Percentiles rank a stretch among this genome's conserved stretches.
phyloP scores from a whole-genome alignment of 2,888 invertebrate genomes.

The Athetis lepigone region DNA sequence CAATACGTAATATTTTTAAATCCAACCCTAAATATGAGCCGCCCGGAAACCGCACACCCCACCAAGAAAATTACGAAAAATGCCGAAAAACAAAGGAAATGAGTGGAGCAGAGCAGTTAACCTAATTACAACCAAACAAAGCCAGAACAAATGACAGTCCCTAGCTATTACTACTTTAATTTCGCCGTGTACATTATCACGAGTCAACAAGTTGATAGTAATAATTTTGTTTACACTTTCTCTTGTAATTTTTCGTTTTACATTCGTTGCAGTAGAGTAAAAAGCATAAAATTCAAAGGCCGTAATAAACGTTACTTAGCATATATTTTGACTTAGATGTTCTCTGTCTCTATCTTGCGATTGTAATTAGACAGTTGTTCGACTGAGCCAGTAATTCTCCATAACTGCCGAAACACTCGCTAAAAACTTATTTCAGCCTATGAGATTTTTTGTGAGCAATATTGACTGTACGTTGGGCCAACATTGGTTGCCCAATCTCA shows the following conservation, averaged over 20 bases:
- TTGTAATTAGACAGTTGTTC: too few relatives aligned
- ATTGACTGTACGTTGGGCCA: neutral
- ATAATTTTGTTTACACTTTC: slow-evolving; percentile 42
- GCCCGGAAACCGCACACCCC: slow-evolving; percentile 36
- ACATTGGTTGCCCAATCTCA: neutral
- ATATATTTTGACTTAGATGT: too few relatives aligned
- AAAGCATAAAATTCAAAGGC: too few relatives aligned
- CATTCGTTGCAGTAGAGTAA: too few relatives aligned
- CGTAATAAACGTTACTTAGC: too few relatives aligned
- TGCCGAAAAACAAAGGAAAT: slow-evolving; percentile 34
- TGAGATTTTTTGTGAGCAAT: too few relatives aligned
- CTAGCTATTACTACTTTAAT: slow-evolving; percentile 46
- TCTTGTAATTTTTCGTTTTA: too few relatives aligned
- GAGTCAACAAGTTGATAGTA: slow-evolving; percentile 54
- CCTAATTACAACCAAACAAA: slow-evolving; percentile 48
- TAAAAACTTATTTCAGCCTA: too few relatives aligned
- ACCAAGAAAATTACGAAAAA: slow-evolving; percentile 36
- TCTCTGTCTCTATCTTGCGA: too few relatives aligned
- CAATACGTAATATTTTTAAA: neutral
- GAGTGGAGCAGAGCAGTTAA: slow-evolving; percentile 31
- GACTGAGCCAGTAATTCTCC: too few relatives aligned
- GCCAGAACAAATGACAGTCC: slow-evolving; percentile 35
- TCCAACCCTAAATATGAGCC: slow-evolving; percentile 7
- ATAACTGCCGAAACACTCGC: too few relatives aligned
- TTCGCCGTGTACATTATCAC: slow-evolving; percentile 52